A percentile compares a stretch with the other conserved stretches of the same genome.
Conservation (phyloP, 2,113 vertebrate species). For the Perccottus glenii region DNA sequence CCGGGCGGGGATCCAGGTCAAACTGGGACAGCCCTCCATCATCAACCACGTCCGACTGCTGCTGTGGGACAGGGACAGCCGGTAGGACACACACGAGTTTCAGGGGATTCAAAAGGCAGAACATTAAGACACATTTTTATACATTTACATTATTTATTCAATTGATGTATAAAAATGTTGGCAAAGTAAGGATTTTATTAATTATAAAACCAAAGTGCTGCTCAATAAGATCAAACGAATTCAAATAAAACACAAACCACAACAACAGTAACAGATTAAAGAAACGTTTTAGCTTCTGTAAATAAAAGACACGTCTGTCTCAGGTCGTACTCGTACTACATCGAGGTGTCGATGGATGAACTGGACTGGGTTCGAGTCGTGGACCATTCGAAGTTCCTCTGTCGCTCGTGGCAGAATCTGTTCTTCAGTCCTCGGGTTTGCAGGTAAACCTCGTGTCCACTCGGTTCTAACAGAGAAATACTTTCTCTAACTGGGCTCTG, state of each 20-base stretch:
- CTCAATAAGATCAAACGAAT: too few species aligned
- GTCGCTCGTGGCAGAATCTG: slow-evolving; percentile 97
- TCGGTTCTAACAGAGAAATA: too few species aligned
- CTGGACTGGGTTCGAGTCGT: slow-evolving; percentile 97
- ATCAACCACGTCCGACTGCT: slow-evolving; percentile 95
- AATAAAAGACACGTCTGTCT: not conserved
- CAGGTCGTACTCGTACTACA: slow-evolving; percentile 97
- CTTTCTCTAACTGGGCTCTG: too few species aligned
- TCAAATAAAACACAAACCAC: too few species aligned
- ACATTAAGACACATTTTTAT: too few species aligned
- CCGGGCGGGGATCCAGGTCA: slow-evolving; percentile 92
- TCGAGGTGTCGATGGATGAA: slow-evolving; percentile 99
- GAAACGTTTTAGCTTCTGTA: too few species aligned
- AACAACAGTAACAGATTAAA: too few species aligned
- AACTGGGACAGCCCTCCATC: slow-evolving; percentile 92
- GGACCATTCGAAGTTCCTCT: slow-evolving; percentile 93
- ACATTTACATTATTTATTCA: too few species aligned
- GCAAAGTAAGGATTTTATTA: too few species aligned
- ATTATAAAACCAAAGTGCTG: too few species aligned
- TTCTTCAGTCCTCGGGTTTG: slow-evolving; percentile 94
- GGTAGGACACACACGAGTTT: slow-evolving; percentile 80
- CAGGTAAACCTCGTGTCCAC: slow-evolving; percentile 79
- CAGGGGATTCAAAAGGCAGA: too few species aligned
- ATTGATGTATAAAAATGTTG: too few species aligned
- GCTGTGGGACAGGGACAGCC: slow-evolving; percentile 95